phyloP scores from a whole-genome alignment of 92 coral and sea anemone genomes.

The Palythoa grandiflora region DNA sequence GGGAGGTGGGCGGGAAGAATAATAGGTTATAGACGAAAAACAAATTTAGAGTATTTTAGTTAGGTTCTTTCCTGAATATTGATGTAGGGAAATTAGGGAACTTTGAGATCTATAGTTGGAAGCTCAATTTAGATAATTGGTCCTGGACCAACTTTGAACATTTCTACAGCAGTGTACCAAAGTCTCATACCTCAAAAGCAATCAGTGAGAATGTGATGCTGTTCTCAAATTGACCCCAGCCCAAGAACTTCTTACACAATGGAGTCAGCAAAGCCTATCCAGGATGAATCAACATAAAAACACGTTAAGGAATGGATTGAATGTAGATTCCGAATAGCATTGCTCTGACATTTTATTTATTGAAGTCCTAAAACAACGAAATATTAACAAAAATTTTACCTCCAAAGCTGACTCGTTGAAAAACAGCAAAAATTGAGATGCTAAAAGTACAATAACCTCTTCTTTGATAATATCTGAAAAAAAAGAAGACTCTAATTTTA shows the following conservation, averaged over 20 bases:
- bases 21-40: too few species aligned
- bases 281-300: background rate
- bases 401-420: constrained; percentile 92
- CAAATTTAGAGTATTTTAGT: too few species aligned
- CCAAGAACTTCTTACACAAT: constrained; percentile 72
- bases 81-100: too few species aligned
- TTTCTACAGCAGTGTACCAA: too few species aligned
- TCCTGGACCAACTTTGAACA: too few species aligned
- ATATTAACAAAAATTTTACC: constrained; percentile 46
- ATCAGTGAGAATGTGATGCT: constrained; percentile 82
- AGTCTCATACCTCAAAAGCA: constrained; percentile 80
- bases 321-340: background rate
- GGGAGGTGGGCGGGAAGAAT: too few species aligned
- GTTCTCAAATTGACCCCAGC: constrained; percentile 89
- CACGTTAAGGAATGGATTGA: background rate
- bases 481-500: background rate
- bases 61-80: too few species aligned
- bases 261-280: constrained; percentile 88
- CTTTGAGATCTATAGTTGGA: too few species aligned
- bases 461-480: constrained; percentile 81
- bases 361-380: background rate
- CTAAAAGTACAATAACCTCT: constrained; percentile 85
- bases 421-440: constrained; percentile 91
- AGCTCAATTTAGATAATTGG: too few species aligned
- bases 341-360: too few species aligned